These are phyloP conservation scores for Stratiolaelaps scimitus DNA, from an alignment of 1,140 invertebrate species.

Conservation along the genomic window DNA sequence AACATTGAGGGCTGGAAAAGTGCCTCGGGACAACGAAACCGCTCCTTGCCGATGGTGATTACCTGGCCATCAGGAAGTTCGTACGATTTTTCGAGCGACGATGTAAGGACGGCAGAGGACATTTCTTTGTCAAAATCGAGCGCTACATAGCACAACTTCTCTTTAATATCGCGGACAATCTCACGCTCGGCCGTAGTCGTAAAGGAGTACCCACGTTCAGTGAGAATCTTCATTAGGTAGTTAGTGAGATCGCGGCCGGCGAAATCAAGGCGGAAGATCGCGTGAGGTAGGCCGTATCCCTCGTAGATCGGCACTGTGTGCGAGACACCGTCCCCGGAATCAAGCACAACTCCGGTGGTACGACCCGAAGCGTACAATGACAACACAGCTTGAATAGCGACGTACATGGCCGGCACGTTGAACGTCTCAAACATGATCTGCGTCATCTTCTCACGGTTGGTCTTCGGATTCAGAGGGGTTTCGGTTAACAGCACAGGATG, in stretches of 20 bases:
- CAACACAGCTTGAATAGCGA: slow-evolving; percentile 41
- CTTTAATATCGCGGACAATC: slow-evolving; percentile 43
- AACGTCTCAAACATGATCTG: slow-evolving; percentile 47
- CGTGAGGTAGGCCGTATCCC: slow-evolving; percentile 55
- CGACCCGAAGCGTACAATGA: slow-evolving; percentile 43
- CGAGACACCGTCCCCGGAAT: slow-evolving; percentile 41
- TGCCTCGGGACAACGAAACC: slow-evolving; percentile 44
- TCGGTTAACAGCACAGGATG: slow-evolving; percentile 50
- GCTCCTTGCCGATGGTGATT: slow-evolving; percentile 47
- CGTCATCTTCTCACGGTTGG: slow-evolving; percentile 46
- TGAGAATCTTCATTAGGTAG: slow-evolving; percentile 44
- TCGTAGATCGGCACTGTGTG: slow-evolving; percentile 61
- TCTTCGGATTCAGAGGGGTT: slow-evolving; percentile 47
- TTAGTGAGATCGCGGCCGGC: slow-evolving; percentile 47
- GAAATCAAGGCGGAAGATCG: slow-evolving; percentile 48
- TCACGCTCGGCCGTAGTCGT: slow-evolving; percentile 42
- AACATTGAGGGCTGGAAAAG: slow-evolving; percentile 43
- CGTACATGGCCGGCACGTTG: slow-evolving; percentile 40
- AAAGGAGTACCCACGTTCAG: slow-evolving; percentile 46
- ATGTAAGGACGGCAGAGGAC: slow-evolving; percentile 41
- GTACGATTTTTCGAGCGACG: slow-evolving; percentile 41
- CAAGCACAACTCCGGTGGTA: slow-evolving; percentile 41
- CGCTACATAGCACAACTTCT: slow-evolving; percentile 38
- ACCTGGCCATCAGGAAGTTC: slow-evolving; percentile 45
- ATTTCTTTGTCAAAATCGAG: slow-evolving; percentile 47